Conservation (phyloP, 2,888 invertebrate species). For the Ectemnius continuus region DNA sequence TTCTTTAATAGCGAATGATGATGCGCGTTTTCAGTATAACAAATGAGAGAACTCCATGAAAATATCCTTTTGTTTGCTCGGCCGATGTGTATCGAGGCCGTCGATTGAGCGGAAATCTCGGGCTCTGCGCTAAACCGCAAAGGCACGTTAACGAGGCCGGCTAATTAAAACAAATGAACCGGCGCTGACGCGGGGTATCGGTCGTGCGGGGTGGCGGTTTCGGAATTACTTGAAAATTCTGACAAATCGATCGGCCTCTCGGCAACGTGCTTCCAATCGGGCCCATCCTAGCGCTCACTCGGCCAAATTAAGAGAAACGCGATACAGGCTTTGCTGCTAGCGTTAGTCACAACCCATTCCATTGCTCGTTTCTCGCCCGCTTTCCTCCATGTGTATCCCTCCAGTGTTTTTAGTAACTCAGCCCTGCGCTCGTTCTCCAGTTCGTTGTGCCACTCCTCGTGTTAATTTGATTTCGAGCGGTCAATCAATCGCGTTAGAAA, state of each 20-base stretch:
- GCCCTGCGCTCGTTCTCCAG: too few species aligned
- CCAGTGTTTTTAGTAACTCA: too few species aligned
- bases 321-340: conserved; percentile 18
- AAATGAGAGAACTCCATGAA: too few species aligned
- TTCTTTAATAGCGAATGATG: too few species aligned
- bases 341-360: not conserved
- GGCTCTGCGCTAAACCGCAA: conserved; percentile 29
- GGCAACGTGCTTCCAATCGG: conserved; percentile 33
- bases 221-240: conserved; percentile 57
- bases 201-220: conserved; percentile 1
- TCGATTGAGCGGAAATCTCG: conserved; percentile 41
- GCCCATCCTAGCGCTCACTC: not conserved
- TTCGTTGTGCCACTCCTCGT: not conserved
- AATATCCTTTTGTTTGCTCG: not conserved
- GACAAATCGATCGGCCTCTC: conserved; percentile 56
- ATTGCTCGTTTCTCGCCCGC: not conserved
- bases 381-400: not conserved
- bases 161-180: conserved; percentile 61
- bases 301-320: conserved; percentile 51
- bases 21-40: conserved; percentile 21
- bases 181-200: conserved; percentile 12
- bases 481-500: conserved; percentile 51
- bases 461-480: conserved; percentile 44
- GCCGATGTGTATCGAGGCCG: conserved; percentile 6
- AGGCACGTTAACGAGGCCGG: conserved; percentile 56